These are phyloP conservation scores for Oreochromis aureus DNA, from an alignment of 2,113 vertebrate genomes.

Conservation along the genomic window DNA sequence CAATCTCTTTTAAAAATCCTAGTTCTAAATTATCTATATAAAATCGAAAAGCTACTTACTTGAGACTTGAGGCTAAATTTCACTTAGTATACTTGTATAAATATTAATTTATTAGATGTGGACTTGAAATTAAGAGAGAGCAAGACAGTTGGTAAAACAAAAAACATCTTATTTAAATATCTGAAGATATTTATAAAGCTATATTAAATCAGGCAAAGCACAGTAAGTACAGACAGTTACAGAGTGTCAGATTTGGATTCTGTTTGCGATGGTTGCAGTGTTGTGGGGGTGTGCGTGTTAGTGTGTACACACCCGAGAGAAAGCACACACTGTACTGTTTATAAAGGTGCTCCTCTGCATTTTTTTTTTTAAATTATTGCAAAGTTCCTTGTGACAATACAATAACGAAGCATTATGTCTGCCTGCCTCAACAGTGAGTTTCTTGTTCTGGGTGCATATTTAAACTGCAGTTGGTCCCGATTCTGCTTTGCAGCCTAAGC, in stretches of 20 bases:
- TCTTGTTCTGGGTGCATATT: neutral
- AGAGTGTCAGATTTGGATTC: neutral
- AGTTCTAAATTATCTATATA: neutral
- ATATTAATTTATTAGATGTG: neutral
- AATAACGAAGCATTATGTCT: neutral
- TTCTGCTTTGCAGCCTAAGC: neutral
- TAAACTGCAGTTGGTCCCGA: neutral
- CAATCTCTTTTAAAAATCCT: neutral
- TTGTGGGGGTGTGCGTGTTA: neutral
- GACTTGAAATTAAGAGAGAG: neutral
- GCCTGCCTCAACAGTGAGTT: neutral
- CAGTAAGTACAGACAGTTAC: neutral
- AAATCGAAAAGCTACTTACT: neutral
- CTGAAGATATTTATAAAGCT: neutral
- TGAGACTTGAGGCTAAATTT: neutral
- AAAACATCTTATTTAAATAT: neutral
- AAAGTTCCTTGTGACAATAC: neutral
- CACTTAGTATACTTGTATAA: neutral
- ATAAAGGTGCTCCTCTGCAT: neutral
- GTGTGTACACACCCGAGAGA: neutral
- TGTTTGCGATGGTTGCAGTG: neutral
- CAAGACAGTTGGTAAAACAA: neutral
- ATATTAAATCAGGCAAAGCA: neutral
- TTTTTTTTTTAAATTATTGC: neutral
- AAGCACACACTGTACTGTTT: neutral